Percentiles rank a stretch among this genome's conserved stretches.
Conservation (phyloP, 2,888 invertebrate species). For the Abrostola triplasia region DNA sequence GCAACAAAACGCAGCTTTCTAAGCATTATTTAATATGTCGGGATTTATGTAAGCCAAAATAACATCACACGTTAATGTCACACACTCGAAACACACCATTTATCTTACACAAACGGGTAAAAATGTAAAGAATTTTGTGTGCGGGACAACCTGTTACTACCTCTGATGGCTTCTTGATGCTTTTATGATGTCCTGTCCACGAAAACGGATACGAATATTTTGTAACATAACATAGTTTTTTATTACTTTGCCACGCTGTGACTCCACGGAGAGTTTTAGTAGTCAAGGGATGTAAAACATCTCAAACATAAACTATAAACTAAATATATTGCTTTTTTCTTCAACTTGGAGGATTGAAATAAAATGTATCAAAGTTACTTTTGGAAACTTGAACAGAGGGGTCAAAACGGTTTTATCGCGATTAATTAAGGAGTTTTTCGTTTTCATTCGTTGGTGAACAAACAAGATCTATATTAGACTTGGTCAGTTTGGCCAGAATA, state of each 20-base stretch:
- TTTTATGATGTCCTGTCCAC: slow-evolving; percentile 83
- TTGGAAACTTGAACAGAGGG: slow-evolving; percentile 16
- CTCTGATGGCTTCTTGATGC: slow-evolving; percentile 86
- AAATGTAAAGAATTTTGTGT: slow-evolving; percentile 69
- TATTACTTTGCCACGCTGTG: slow-evolving; percentile 30
- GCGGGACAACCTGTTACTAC: slow-evolving; percentile 77
- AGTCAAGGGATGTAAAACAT: slow-evolving; percentile 28
- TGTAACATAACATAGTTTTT: slow-evolving; percentile 58
- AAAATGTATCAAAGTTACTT: slow-evolving; percentile 30
- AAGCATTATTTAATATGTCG: slow-evolving; percentile 5
- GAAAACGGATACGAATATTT: slow-evolving; percentile 73
- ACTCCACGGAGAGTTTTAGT: slow-evolving; percentile 20
- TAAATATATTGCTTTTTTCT: slow-evolving; percentile 34
- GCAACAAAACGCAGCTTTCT: too few species aligned
- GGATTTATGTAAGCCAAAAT: slow-evolving; percentile 40
- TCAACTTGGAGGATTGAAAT: slow-evolving; percentile 29
- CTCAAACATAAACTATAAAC: slow-evolving; percentile 23
- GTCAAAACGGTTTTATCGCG: slow-evolving; percentile 32
- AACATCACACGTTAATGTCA: slow-evolving; percentile 31
- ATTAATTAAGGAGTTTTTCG: slow-evolving; percentile 9
- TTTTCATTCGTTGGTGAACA: slow-evolving; percentile 8
- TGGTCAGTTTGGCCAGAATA: not conserved
- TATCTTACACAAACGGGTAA: slow-evolving; percentile 62
- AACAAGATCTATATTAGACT: not conserved
- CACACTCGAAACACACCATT: slow-evolving; percentile 51